Evolutionary conservation across 2,113 vertebrate genomes (phyloP).

Genomic region (Gadus macrocephalus): DNA sequence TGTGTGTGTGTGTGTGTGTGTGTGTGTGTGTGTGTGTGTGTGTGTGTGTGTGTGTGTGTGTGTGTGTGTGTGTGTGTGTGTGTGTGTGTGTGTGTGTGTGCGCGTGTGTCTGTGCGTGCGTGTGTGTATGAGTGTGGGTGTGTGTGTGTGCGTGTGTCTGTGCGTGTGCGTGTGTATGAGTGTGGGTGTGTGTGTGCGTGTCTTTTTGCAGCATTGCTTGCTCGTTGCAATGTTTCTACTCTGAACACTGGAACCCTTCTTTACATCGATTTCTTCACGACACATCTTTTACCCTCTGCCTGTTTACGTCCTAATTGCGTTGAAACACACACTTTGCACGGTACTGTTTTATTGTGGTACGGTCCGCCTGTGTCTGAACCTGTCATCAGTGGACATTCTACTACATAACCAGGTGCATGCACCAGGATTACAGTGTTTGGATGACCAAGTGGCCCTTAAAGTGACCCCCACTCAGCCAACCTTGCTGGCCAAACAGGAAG

Average conservation of each 20-base stretch:
- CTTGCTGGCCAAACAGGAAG: slow-evolving; percentile 54
- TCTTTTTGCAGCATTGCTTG: neutral
- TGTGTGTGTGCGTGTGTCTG: neutral
- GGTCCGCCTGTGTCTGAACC: too few species aligned
- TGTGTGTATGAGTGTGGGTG: neutral
- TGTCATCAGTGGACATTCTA: too few species aligned
- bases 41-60: too few species aligned
- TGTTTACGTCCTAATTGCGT: too few species aligned
- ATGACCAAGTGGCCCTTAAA: slow-evolving; percentile 11
- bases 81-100: neutral
- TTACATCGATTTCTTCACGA: too few species aligned
- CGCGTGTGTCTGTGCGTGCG: neutral
- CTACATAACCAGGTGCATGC: too few species aligned
- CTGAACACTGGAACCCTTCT: too few species aligned
- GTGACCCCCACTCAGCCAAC: slow-evolving; percentile 6
- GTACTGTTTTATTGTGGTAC: too few species aligned
- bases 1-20: neutral
- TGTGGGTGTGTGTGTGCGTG: slow-evolving; percentile 1
- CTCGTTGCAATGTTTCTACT: too few species aligned
- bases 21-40: neutral
- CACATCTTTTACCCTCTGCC: too few species aligned
- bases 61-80: neutral
- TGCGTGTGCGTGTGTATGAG: neutral
- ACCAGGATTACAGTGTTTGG: neutral
- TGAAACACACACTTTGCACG: too few species aligned